Evolutionary conservation across 1,140 invertebrate species (phyloP).

Genomic region (Physella acuta): DNA sequence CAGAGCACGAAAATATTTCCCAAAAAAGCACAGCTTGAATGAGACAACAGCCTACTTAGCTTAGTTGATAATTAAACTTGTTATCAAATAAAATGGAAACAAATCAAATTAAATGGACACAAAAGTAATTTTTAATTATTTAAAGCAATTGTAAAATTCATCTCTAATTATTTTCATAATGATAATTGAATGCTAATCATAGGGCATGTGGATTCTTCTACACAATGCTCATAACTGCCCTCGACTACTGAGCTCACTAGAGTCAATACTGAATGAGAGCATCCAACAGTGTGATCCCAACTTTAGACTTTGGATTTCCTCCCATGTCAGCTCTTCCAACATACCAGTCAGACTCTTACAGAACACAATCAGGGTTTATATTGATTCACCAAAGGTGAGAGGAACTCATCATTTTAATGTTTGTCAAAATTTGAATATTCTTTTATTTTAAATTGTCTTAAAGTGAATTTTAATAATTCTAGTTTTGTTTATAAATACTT

Average conservation of each 20-base stretch:
- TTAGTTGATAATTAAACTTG: too few relatives aligned
- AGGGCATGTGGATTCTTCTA: constrained; percentile 57
- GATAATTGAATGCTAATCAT: too few relatives aligned
- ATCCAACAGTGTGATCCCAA: constrained; percentile 39
- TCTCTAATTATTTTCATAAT: too few relatives aligned
- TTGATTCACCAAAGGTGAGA: constrained; percentile 55
- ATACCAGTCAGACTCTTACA: constrained; percentile 51
- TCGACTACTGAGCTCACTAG: constrained; percentile 48
- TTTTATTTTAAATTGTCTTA: neutral
- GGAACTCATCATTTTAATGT: neutral
- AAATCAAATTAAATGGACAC: too few relatives aligned
- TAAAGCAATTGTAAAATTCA: too few relatives aligned
- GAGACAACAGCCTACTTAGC: too few relatives aligned
- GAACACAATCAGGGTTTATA: constrained; percentile 46
- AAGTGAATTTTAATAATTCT: too few relatives aligned
- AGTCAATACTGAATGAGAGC: constrained; percentile 46
- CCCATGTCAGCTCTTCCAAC: constrained; percentile 33
- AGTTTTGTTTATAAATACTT: too few relatives aligned
- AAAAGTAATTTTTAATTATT: too few relatives aligned
- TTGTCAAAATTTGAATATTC: neutral
- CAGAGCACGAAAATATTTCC: too few relatives aligned
- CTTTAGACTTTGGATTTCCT: constrained; percentile 58
- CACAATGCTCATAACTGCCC: constrained; percentile 57
- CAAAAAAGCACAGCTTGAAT: too few relatives aligned
- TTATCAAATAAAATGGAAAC: too few relatives aligned